Percentiles rank a stretch among this genome's conserved stretches.
Evolutionary conservation across 2,888 invertebrate genomes (phyloP).

Genomic region (Lagria hirta): DNA sequence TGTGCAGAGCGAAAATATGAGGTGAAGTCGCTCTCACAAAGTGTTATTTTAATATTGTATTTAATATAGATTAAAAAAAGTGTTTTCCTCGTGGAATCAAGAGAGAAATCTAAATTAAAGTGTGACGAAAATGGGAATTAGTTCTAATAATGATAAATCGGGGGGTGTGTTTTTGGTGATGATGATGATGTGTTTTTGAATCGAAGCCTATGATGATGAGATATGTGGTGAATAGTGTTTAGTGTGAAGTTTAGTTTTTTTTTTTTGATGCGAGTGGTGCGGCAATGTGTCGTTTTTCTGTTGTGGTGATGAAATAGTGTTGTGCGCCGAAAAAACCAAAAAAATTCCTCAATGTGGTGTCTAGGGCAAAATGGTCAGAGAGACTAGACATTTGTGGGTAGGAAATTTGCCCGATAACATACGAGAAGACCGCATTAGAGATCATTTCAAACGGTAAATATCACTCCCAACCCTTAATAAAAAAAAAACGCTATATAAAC

Average conservation of each 20-base stretch:
- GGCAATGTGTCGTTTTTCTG: constrained; percentile 48
- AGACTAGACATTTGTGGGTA: constrained; percentile 99
- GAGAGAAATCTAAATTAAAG: too few relatives aligned
- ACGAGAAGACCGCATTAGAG: constrained; percentile 95
- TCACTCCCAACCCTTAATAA: too few relatives aligned
- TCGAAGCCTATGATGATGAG: constrained; percentile 19
- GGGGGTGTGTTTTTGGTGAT: constrained; percentile 20
- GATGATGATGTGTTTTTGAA: constrained; percentile 16
- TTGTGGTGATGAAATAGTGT: constrained; percentile 52
- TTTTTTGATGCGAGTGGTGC: constrained; percentile 43
- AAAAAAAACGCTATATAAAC: too few relatives aligned
- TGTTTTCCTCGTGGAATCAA: constrained; percentile 34
- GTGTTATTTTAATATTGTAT: too few relatives aligned
- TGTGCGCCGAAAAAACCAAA: constrained; percentile 59
- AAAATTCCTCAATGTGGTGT: constrained; percentile 86
- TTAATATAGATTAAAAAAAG: constrained; percentile 36
- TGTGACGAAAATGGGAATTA: constrained; percentile 20
- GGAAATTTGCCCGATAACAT: constrained; percentile 99
- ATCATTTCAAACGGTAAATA: constrained; percentile 94
- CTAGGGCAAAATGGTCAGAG: constrained; percentile 99
- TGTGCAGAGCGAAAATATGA: constrained; percentile 50
- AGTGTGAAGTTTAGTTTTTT: constrained; percentile 21
- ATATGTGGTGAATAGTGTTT: constrained; percentile 24
- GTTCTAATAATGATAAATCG: background rate
- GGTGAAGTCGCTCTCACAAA: constrained; percentile 48